Evolutionary conservation across 2,888 invertebrate genomes (phyloP).

Genomic region (Melanotus villosus): DNA sequence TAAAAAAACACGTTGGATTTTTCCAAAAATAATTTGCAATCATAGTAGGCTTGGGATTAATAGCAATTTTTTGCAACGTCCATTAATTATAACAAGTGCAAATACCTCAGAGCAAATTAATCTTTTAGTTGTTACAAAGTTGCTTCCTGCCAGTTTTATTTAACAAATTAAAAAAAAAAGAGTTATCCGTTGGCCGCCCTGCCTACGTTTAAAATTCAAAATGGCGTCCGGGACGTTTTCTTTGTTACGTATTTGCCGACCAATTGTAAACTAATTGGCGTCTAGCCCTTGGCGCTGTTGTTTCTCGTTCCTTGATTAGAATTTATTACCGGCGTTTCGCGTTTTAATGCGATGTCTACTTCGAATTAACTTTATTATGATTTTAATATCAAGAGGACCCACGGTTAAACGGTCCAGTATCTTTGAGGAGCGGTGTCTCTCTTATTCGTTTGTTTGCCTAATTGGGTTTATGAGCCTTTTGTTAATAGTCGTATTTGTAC

Average conservation of each 20-base stretch:
- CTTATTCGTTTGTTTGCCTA: slow-evolving; percentile 36
- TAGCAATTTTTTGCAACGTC: too few species aligned
- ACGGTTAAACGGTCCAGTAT: slow-evolving; percentile 19
- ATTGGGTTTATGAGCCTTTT: slow-evolving; percentile 45
- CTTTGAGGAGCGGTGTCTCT: slow-evolving; percentile 9
- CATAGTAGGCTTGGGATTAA: too few species aligned
- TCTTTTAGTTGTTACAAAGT: slow-evolving; percentile 9
- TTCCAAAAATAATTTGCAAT: too few species aligned
- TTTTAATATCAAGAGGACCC: slow-evolving; percentile 53
- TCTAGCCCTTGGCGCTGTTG: slow-evolving; percentile 56
- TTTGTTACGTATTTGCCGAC: slow-evolving; percentile 53
- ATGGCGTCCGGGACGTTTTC: slow-evolving; percentile 39
- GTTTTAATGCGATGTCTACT: slow-evolving; percentile 60
- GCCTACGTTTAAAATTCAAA: slow-evolving; percentile 42
- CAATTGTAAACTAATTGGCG: slow-evolving; percentile 61
- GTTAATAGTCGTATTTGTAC: slow-evolving; percentile 6
- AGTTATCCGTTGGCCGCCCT: not conserved
- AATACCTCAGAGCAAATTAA: too few species aligned
- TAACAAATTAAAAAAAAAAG: not conserved
- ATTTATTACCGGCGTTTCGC: slow-evolving; percentile 60
- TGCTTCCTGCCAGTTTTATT: not conserved
- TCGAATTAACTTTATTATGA: slow-evolving; percentile 62
- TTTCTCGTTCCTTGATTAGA: slow-evolving; percentile 59
- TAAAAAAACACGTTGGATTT: too few species aligned
- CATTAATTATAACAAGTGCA: too few species aligned